A percentile compares a stretch with the other conserved stretches of the same genome.
These are phyloP conservation scores for Synergus japonicus DNA, from an alignment of 2,888 invertebrate genomes.

Conservation along the genomic window DNA sequence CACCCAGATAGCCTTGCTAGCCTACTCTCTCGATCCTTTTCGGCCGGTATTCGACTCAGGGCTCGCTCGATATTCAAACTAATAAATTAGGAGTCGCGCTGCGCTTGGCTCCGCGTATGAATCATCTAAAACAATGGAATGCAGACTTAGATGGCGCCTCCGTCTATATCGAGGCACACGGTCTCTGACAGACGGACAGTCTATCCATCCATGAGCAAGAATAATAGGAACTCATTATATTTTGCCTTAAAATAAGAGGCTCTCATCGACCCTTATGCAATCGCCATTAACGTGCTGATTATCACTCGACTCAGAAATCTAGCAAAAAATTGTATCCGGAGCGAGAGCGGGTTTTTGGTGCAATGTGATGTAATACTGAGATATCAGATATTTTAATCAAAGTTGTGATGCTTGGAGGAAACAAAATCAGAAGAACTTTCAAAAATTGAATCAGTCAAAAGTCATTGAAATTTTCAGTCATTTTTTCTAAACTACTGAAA, in stretches of 20 bases:
- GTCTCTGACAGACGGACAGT: constrained; percentile 69
- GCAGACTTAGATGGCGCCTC: constrained; percentile 75
- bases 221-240: constrained; percentile 13
- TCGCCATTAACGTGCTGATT: neutral
- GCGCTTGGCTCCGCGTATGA: constrained; percentile 71
- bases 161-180: constrained; percentile 60
- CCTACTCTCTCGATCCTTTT: constrained; percentile 60
- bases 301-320: neutral
- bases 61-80: constrained; percentile 76
- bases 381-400: too few species aligned
- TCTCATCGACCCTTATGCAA: constrained; percentile 9
- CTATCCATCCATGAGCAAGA: constrained; percentile 59
- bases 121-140: constrained; percentile 78
- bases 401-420: too few species aligned
- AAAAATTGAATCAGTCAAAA: too few species aligned
- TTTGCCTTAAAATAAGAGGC: constrained; percentile 19
- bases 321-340: neutral
- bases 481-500: too few species aligned
- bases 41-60: constrained; percentile 59
- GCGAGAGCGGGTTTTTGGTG: neutral
- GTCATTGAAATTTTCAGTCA: too few species aligned
- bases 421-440: too few species aligned
- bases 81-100: constrained; percentile 75
- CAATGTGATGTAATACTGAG: neutral
- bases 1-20: constrained; percentile 75